Base-by-base conservation (phyloP, 1,140 invertebrate species). In the Triops longicaudatus region DNA sequence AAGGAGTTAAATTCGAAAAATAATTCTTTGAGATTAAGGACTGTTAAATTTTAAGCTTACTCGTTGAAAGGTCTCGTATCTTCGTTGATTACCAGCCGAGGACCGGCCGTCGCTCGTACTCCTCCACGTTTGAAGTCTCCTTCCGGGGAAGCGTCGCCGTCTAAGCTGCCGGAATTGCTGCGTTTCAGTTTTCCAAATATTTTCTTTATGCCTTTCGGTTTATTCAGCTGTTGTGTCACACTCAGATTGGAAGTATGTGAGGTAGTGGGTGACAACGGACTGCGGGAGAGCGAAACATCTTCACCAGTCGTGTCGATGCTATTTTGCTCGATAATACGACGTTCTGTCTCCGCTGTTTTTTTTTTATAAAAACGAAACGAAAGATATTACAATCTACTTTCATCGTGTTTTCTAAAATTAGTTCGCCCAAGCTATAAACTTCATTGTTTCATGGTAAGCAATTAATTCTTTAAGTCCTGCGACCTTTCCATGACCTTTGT, bases 21-120 rank as follows among this genome's bases (percentile, higher is more conserved):
- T n/a, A n/a, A n/a, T n/a, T n/a, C n/a, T n/a, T n/a, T n/a, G n/a
- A n/a, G n/a, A n/a, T n/a, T n/a, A n/a, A n/a, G n/a, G n/a, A n/a
- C n/a, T n/a, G n/a, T n/a, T n/a, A 1, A 73, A 73, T 17, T 27
- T 5, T 12, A 26, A 73, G 26, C 42, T 17, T 50, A 75, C 74
- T 75, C 74, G 26, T 75, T 43, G 26, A 75, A 42, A 76, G 76
- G 76, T 14, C 41, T 31, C 22, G 63, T 72, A 11, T 26, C 72
- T 73, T 76, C 76, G 22, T 77, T 87, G 89, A 91, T 91, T 42
- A 90, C 91, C 12, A 95, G 87, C 74, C 93, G 85, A 1, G 91
- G 90, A 73, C 90, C 88, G 72, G 92, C 92, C 0, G 93, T 93
- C 0, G 93, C 90, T 71, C 94, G 83, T 10, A 92, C 84, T 9